These are phyloP conservation scores for Hoplostethus mediterraneus DNA, from an alignment of 2,797 vertebrate genomes.

Conservation along the genomic window DNA sequence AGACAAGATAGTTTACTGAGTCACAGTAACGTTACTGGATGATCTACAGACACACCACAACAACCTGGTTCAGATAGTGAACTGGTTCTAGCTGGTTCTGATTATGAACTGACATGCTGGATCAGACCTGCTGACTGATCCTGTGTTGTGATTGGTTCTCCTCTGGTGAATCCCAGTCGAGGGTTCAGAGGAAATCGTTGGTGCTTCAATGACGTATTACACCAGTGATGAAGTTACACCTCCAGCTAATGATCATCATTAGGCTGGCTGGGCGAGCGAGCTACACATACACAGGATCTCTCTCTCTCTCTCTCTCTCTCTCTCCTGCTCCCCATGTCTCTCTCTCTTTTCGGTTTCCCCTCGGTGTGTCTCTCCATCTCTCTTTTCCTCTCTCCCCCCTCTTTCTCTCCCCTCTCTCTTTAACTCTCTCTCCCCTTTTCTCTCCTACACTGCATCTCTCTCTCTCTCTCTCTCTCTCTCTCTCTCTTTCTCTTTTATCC, in stretches of 20 bases:
- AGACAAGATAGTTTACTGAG: too few relatives aligned
- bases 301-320: conserved; percentile 3
- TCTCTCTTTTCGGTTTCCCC: too few relatives aligned
- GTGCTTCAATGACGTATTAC: conserved; percentile 70
- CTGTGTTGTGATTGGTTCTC: conserved; percentile 13
- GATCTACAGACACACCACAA: too few relatives aligned
- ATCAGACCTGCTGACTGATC: too few relatives aligned
- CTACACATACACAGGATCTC: conserved; percentile 8
- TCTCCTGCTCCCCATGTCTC: conserved; percentile 3
- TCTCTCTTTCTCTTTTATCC: conserved; percentile 8
- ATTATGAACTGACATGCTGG: too few relatives aligned
- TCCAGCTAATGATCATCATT: conserved; percentile 56
- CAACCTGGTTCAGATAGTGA: too few relatives aligned
- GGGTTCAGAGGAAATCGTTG: conserved; percentile 71
- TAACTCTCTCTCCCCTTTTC: not conserved
- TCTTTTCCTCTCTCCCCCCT: not conserved
- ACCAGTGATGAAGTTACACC: conserved; percentile 65
- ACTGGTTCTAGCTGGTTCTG: too few relatives aligned
- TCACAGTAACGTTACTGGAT: too few relatives aligned
- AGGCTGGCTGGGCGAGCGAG: not conserved
- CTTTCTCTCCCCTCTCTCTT: conserved; percentile 7
- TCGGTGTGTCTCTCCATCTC: conserved; percentile 9
- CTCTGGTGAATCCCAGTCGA: conserved; percentile 4
- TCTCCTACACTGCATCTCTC: not conserved
- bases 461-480: conserved; percentile 5